Evolutionary conservation across 2,888 invertebrate genomes (phyloP).

Genomic region (Autographa pulchrina): DNA sequence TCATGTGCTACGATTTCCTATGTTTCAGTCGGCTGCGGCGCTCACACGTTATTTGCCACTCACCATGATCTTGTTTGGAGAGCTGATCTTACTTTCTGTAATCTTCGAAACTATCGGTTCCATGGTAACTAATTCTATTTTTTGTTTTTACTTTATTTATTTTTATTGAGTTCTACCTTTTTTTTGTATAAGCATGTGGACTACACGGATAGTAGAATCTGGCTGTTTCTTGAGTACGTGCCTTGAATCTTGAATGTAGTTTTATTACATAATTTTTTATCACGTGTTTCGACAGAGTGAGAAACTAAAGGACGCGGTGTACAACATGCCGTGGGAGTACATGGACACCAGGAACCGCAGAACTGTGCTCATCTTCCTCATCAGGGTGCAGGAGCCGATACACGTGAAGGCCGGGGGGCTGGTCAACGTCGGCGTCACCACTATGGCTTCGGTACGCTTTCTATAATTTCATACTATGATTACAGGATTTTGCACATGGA

Average conservation of each 20-base stretch:
- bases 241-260: too few relatives aligned
- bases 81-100: conserved; percentile 59
- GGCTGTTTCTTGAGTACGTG: too few relatives aligned
- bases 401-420: conserved; percentile 59
- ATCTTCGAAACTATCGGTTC: conserved; percentile 59
- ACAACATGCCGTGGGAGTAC: conserved; percentile 61
- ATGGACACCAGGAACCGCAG: conserved; percentile 57
- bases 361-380: conserved; percentile 53
- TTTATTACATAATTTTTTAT: not conserved
- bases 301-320: conserved; percentile 50
- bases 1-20: not conserved
- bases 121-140: conserved; percentile 36
- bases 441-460: conserved; percentile 56
- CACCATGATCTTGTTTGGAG: conserved; percentile 55
- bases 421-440: conserved; percentile 60
- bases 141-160: too few relatives aligned
- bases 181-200: not conserved
- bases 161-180: not conserved
- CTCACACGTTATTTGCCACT: conserved; percentile 37
- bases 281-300: conserved; percentile 30
- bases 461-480: not conserved
- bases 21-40: conserved; percentile 35
- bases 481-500: too few relatives aligned
- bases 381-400: conserved; percentile 53
- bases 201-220: too few relatives aligned